Conservation (phyloP, 2,113 vertebrate genomes). For the Pardalotus punctatus region DNA sequence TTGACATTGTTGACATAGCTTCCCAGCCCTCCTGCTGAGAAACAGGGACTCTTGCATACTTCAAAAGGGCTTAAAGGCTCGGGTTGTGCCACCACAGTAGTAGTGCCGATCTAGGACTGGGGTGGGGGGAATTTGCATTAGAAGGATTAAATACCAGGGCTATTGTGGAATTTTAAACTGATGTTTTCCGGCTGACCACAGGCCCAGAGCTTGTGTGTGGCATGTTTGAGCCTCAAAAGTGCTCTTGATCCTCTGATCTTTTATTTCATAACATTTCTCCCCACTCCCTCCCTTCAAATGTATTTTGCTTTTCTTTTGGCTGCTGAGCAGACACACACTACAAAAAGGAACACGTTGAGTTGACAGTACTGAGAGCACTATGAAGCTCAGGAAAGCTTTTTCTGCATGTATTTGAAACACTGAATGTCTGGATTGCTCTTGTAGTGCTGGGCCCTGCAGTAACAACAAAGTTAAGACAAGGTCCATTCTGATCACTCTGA, state of each 20-base stretch:
- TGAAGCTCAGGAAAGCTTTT: neutral
- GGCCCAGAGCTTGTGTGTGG: conserved; percentile 67
- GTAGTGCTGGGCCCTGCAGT: neutral
- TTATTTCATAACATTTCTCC: conserved; percentile 62
- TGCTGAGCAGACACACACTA: neutral
- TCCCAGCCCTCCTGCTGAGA: conserved; percentile 74
- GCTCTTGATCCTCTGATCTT: conserved; percentile 69
- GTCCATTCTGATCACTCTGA: neutral
- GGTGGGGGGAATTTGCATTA: conserved; percentile 70
- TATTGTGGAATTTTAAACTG: conserved; percentile 75
- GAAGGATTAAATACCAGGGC: conserved; percentile 73
- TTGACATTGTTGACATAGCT: conserved; percentile 73
- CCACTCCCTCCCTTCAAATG: neutral
- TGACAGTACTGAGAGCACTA: neutral
- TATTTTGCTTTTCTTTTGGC: conserved; percentile 45
- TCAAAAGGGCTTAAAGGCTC: conserved; percentile 74
- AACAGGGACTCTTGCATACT: conserved; percentile 75
- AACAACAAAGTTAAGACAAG: neutral
- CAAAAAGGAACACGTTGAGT: neutral
- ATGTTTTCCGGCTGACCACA: conserved; percentile 72
- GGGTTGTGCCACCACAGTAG: conserved; percentile 67
- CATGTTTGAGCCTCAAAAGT: conserved; percentile 67
- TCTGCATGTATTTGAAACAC: neutral
- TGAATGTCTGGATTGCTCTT: neutral
- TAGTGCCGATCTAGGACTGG: conserved; percentile 62